A percentile compares a stretch with the other conserved stretches of the same genome.
Conservation (phyloP, 2,888 invertebrate genomes). For the Macropis europaea region DNA sequence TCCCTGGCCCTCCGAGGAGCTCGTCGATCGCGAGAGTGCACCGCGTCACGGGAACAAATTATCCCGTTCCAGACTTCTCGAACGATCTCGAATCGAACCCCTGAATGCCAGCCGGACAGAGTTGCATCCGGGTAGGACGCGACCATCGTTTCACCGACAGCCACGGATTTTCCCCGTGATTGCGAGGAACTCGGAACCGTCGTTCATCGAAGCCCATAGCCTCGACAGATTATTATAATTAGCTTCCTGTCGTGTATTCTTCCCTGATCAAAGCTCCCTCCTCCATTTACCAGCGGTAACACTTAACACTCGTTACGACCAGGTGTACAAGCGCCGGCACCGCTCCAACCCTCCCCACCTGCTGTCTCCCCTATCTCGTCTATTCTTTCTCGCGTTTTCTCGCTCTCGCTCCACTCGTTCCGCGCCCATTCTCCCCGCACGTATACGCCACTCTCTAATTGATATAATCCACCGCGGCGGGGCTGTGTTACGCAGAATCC, state of each 20-base stretch:
- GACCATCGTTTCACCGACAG: neutral
- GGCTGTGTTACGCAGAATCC: constrained; percentile 58
- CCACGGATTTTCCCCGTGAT: constrained; percentile 20
- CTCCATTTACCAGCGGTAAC: constrained; percentile 42
- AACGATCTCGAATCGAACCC: neutral
- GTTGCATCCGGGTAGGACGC: too few relatives aligned
- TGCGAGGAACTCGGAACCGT: constrained; percentile 33
- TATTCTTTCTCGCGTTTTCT: constrained; percentile 4
- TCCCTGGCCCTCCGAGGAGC: constrained; percentile 26
- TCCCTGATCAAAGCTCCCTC: constrained; percentile 15
- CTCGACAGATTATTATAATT: constrained; percentile 56
- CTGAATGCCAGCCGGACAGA: too few relatives aligned
- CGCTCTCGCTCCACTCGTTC: neutral
- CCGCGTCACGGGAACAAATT: constrained; percentile 21
- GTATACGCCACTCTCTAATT: constrained; percentile 45
- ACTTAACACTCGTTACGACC: constrained; percentile 56
- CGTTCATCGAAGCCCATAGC: constrained; percentile 30
- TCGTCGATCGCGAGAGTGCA: constrained; percentile 17
- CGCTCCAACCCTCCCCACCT: constrained; percentile 19
- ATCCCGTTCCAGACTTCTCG: too few relatives aligned
- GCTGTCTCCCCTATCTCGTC: neutral
- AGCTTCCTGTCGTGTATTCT: constrained; percentile 49
- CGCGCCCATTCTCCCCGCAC: constrained; percentile 11
- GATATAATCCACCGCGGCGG: constrained; percentile 60
- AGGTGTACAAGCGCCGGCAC: constrained; percentile 46